Percentiles rank a stretch among this genome's conserved stretches.
Evolutionary conservation across 2,797 vertebrate genomes (phyloP).

Genomic region (Aplochiton taeniatus): DNA sequence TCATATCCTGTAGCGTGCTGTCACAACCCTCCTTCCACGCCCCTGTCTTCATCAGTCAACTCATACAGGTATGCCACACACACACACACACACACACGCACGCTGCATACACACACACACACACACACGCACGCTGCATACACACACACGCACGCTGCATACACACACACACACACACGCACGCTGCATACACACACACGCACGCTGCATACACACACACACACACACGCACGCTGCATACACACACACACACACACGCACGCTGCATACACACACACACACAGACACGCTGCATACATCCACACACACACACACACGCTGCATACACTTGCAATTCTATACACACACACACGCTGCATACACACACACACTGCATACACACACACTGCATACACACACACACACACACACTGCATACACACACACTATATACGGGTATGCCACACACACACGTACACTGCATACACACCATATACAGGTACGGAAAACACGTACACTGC

Average conservation of each 20-base stretch:
- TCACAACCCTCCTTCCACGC: conserved; percentile 81
- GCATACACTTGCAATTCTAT: too few species aligned
- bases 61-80: conserved; percentile 83
- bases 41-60: conserved; percentile 85
- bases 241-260: background rate
- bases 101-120: too few species aligned
- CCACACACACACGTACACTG: too few species aligned
- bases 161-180: conserved; percentile 12
- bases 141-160: conserved; percentile 2
- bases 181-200: background rate
- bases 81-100: too few species aligned
- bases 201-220: conserved; percentile 56
- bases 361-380: too few species aligned
- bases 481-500: background rate
- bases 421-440: too few species aligned
- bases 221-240: background rate
- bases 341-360: too few species aligned
- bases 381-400: background rate
- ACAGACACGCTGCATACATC: background rate
- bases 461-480: background rate
- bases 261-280: conserved; percentile 7
- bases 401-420: background rate
- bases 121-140: background rate
- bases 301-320: background rate
- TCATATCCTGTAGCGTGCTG: conserved; percentile 85